Conservation (phyloP, 1,140 invertebrate species). For the Zophobas morio region DNA sequence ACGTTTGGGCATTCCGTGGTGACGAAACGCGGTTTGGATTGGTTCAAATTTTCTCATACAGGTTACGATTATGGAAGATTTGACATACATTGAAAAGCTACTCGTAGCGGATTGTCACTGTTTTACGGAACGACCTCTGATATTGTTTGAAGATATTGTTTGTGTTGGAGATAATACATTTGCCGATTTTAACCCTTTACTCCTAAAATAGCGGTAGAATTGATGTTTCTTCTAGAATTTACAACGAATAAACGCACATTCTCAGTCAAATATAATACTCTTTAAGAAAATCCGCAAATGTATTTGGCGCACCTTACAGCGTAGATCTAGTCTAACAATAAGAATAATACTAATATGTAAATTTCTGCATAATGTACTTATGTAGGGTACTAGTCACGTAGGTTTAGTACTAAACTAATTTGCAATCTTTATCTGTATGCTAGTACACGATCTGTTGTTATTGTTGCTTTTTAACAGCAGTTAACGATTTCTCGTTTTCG, state of each 20-base stretch:
- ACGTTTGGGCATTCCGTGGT: neutral
- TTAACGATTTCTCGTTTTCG: no score
- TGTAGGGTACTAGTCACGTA: slow-evolving; percentile 25
- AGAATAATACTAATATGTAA: slow-evolving; percentile 22
- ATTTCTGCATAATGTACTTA: slow-evolving; percentile 23
- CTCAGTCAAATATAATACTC: slow-evolving; percentile 1
- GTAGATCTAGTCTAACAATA: slow-evolving; percentile 9
- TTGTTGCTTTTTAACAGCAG: no score
- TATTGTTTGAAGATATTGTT: slow-evolving; percentile 9
- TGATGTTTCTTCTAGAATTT: neutral
- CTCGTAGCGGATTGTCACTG: no score
- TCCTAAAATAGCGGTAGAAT: neutral
- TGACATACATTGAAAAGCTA: no score
- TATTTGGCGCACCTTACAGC: slow-evolving; percentile 15
- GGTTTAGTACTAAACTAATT: slow-evolving; percentile 1
- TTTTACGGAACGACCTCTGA: neutral
- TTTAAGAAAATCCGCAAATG: slow-evolving; percentile 26
- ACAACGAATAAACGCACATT: slow-evolving; percentile 30
- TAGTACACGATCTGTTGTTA: neutral
- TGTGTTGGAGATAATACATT: slow-evolving; percentile 10
- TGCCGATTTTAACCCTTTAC: neutral
- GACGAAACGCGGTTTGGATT: no score
- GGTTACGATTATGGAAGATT: neutral
- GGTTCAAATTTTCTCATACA: neutral
- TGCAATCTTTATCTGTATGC: neutral